Conservation (phyloP, 1,140 invertebrate genomes). For the Apis florea region DNA sequence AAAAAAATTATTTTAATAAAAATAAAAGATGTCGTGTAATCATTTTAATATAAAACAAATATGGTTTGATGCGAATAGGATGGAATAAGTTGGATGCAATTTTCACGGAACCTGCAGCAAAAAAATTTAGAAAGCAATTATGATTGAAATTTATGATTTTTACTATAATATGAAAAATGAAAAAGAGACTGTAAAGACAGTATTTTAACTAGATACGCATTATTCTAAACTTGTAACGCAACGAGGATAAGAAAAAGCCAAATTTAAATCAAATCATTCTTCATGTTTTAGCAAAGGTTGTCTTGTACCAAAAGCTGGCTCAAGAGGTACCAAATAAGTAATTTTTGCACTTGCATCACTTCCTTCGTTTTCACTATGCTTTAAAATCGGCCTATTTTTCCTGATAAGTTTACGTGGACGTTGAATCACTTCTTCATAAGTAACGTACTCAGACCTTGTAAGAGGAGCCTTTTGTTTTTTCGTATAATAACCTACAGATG, state of each 20-base stretch:
- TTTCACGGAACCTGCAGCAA: no score
- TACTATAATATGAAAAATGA: not conserved
- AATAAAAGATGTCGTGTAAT: no score
- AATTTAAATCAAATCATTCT: slow-evolving; percentile 30
- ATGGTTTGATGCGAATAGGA: no score
- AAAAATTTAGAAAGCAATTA: not conserved
- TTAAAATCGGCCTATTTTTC: slow-evolving; percentile 71
- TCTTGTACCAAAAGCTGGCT: slow-evolving; percentile 71
- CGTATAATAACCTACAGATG: slow-evolving; percentile 69
- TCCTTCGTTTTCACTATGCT: slow-evolving; percentile 67
- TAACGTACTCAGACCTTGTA: slow-evolving; percentile 70
- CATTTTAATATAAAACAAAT: no score
- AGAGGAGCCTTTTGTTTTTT: slow-evolving; percentile 73
- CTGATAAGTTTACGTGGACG: slow-evolving; percentile 70
- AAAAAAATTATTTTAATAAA: no score
- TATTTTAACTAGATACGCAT: slow-evolving; percentile 22
- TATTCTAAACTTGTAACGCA: not conserved
- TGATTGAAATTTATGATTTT: not conserved
- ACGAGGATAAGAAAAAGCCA: not conserved
- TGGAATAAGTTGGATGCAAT: no score
- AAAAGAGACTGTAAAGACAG: not conserved
- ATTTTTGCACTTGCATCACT: slow-evolving; percentile 73
- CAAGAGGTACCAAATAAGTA: slow-evolving; percentile 75
- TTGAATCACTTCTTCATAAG: slow-evolving; percentile 69
- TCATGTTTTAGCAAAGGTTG: slow-evolving; percentile 61